Base-by-base conservation (phyloP, 2,888 invertebrate species). In the Polydrusus cervinus region DNA sequence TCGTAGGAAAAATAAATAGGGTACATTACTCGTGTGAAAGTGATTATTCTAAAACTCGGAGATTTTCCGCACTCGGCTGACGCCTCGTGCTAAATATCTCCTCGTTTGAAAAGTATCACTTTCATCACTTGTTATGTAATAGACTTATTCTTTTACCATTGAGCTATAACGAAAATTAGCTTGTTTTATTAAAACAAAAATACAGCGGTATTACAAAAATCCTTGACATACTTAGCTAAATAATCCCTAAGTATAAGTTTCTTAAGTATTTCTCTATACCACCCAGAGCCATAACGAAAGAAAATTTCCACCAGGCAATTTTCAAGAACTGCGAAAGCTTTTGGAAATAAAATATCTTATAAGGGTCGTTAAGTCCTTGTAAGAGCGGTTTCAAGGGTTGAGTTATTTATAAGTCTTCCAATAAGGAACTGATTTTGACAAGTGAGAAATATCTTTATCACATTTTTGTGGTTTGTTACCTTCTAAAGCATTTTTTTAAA, bases 291-390 rank as follows among this genome's bases (percentile, higher is more conserved):
- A 51, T 51, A 51, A 51, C 51, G 51, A 51, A 20, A 51, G 51
- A 51, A 51, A 51, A 51, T 51, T 51, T 8, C 51, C 18, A 51
- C 18, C 13, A 51, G 8, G 20, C 20, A 20, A 51, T 51, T 20
- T 51, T 18, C 8, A 51, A 51, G 20, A 20, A 51, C 11, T 51
- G 51, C 18, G 20, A 51, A 51, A 51, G 51, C 51, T 51, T 51
- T 51, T 51, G 20, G 18, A 18, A 51, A 20, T 20, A 51, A 51
- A 51, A 51, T 20, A 20, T 51, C 51, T 51, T 18, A 51, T 51
- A 11, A 20, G 49, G 18, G 20, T 20, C 8, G 51, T 51, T 20
- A 51, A 20, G 13, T 20, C 20, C 11, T 20, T 51, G 0, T 51
- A 51, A 47, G 14, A 8, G 9, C 16, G 14, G 16, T 47, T 47